Evolutionary conservation across 2,888 invertebrate genomes (phyloP), one percentile per base, ranked within the genome.

Genomic region (Sialis fuliginosa): DNA sequence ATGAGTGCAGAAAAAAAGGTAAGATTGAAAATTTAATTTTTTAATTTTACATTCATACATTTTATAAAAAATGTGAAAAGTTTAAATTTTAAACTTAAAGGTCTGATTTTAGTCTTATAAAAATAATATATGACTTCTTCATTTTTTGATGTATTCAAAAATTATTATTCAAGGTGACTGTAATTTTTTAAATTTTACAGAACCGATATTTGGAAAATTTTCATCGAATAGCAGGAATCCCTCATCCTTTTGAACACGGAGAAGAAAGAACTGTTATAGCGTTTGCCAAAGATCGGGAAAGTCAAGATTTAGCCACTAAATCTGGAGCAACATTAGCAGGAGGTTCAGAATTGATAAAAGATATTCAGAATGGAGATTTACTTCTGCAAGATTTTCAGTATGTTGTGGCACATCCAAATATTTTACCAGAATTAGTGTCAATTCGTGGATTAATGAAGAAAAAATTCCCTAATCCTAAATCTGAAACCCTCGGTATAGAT

Each of bases 371-470:
- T 57, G 85, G 86, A n/a, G 70, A 74, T 52, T 58, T 85, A 4
- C 66, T 71, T 48, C 56, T 81, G 2, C 64, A 69, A 5, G 85
- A 90, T 53, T 90, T 78, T 58, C 77, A 86, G 55, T 79, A 72
- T 57, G 59, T 85, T 6, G 66, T 91, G 9, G 83, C 86, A 0
- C 86, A 90, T 66, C 81, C 85, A 0, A 79, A 81, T 58, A 82
- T 90, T 50, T 61, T 88, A 44, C 74, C 84, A 0, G 89, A 90
- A 45, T 58, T 91, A 35, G 74, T 84, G 1, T 69, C 75, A 0
- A 67, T 91, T 48, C 72, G 87, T 51, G 90, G 89, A 2, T 59
- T 90, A 41, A 68, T 91, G 71, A 87, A 81, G 57, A 75, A 68
- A 50, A 77, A 75, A 55, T 88, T 87, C 62, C 91, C 91, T 0